Percentiles rank a stretch among this genome's conserved stretches.
These are phyloP conservation scores for Podargus strigoides DNA, from an alignment of 2,797 vertebrate genomes.

Conservation along the genomic window DNA sequence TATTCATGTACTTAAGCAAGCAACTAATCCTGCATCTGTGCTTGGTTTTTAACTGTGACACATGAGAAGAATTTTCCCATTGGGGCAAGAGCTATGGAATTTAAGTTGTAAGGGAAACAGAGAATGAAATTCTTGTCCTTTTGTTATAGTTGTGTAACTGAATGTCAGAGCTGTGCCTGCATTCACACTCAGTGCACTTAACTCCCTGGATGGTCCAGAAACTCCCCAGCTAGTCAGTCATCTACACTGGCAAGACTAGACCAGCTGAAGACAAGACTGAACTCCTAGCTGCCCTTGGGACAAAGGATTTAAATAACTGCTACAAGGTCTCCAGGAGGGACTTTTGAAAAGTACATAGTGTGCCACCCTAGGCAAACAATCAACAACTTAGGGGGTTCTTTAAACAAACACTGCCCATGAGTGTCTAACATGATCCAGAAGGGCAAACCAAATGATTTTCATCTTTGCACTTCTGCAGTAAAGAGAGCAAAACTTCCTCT, in stretches of 20 bases:
- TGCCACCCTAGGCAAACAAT: not conserved
- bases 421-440: not conserved
- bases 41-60: not conserved
- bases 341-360: too few species aligned
- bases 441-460: not conserved
- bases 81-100: not conserved
- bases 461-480: not conserved
- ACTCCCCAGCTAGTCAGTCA: not conserved
- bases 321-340: not conserved
- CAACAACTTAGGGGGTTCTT: not conserved
- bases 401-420: not conserved
- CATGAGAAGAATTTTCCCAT: not conserved
- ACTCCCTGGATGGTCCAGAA: not conserved
- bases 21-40: not conserved
- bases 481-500: not conserved
- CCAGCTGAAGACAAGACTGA: not conserved
- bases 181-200: not conserved
- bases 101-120: not conserved
- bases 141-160: not conserved
- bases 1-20: not conserved
- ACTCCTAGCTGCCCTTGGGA: not conserved
- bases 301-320: not conserved
- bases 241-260: accelerated
- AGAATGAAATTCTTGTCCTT: not conserved
- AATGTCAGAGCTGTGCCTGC: not conserved